These are phyloP conservation scores for Poecilia wingei DNA, from an alignment of 2,797 vertebrate species.

Conservation along the genomic window DNA sequence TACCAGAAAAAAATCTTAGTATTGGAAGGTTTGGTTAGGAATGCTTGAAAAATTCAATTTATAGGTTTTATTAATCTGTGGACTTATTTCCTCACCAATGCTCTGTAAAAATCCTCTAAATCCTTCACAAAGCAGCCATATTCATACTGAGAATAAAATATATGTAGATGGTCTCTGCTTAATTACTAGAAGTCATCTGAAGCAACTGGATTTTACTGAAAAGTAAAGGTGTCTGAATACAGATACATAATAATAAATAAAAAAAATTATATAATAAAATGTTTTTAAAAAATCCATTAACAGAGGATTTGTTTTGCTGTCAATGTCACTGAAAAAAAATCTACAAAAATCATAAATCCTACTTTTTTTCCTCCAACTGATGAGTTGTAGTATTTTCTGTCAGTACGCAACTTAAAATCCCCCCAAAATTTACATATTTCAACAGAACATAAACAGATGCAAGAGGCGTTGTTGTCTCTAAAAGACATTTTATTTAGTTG, in stretches of 20 bases:
- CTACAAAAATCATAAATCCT: neutral
- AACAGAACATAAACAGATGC: neutral
- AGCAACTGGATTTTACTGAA: neutral
- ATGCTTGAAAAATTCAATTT: neutral
- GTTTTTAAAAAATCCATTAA: too few relatives aligned
- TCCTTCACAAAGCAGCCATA: neutral
- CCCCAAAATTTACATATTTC: neutral
- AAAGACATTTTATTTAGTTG: conserved; percentile 3
- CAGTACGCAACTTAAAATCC: neutral
- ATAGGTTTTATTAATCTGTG: neutral
- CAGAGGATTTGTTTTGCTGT: too few relatives aligned
- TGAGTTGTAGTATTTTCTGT: neutral
- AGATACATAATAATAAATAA: neutral
- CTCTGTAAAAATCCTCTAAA: neutral
- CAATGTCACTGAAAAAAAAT: too few relatives aligned
- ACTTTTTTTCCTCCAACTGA: neutral
- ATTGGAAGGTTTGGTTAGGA: conserved; percentile 1
- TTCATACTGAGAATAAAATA: neutral
- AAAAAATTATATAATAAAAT: too few relatives aligned
- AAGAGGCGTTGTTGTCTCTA: neutral
- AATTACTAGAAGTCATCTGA: neutral
- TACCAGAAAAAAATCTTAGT: conserved; percentile 18
- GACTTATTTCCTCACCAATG: neutral
- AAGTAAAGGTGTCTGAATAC: neutral
- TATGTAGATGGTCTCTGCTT: neutral